Base-by-base conservation (phyloP, 2,113 vertebrate species). In the Heloderma charlesbogerti region DNA sequence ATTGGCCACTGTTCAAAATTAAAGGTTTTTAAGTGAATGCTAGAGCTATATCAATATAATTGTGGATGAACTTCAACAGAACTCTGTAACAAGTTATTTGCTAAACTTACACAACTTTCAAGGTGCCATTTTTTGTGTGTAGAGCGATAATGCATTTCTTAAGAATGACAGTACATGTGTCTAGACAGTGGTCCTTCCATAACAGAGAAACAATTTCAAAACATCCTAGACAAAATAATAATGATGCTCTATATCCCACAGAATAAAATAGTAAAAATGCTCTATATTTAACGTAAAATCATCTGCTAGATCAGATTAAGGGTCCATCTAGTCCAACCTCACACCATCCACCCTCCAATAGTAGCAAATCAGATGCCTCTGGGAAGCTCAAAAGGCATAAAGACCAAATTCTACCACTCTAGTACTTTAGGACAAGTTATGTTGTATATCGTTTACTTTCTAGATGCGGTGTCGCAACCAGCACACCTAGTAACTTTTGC, bases 1-100 rank as follows among this genome's bases (percentile, higher is more conserved):
- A 99, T 99, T 22, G 99, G 99, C 99, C 99, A 99, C 99, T 99
- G 96, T 95, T 31, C 34, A 86, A 80, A 90, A 71, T 67, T 2
- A 69, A 15, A 80, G 51, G 4, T 71, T 57, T 89, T 57, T 57
- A 83, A 77, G 4, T 34, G 25, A 27, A 31, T 34, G n/a, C 69
- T 90, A 78, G 25, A 74, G 80, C 13, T n/a, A 31, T 9, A 77
- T 34, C 43, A 29, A 79, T 69, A 37, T 29, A 51, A 60, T 18
- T 54, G 29, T 54, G n/a, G 6, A 37, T 74, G 22, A 87, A 74
- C n/a, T 13, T 25, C 1, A 57, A 57, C 3, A 74, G 2, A 54
- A 74, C 34, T 60, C 37, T 20, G 57, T 34, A 27, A 31, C 80
- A 82, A 22, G 13, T 20, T 57, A 82, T 57, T 51, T 16, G 45